Percentiles rank a stretch among this genome's conserved stretches.
Evolutionary conservation across 1,140 invertebrate species (phyloP).

Genomic region (Pemphigus obesinymphae): DNA sequence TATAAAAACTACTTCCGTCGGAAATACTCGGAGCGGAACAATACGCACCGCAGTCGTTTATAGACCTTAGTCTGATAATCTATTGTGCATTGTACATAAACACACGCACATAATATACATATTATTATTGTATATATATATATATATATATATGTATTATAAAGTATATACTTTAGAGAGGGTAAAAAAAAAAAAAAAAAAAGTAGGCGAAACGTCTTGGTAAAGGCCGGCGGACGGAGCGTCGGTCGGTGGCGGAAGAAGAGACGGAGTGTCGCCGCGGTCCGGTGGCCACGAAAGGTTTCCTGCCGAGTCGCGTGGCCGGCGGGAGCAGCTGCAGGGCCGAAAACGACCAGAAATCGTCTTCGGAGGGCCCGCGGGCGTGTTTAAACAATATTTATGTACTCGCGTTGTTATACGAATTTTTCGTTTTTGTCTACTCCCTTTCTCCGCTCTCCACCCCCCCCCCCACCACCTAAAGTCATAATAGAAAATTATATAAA

Average conservation of each 20-base stretch:
- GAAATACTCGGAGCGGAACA: slow-evolving; percentile 29
- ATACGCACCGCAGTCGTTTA: not conserved
- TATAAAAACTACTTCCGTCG: slow-evolving; percentile 21
- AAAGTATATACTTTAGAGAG: not conserved
- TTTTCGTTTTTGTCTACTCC: too few species aligned
- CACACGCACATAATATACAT: not conserved
- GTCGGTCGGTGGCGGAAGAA: too few species aligned
- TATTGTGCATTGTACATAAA: not conserved
- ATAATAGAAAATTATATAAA: too few species aligned
- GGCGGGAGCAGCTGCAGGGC: not conserved
- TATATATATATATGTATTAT: not conserved
- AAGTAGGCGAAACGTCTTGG: not conserved
- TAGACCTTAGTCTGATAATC: not conserved
- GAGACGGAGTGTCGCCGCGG: slow-evolving; percentile 11
- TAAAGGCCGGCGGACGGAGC: slow-evolving; percentile 16
- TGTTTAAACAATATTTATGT: not conserved
- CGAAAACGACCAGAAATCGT: slow-evolving; percentile 15
- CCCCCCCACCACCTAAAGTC: too few species aligned
- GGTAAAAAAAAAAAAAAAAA: too few species aligned
- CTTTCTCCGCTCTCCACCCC: too few species aligned
- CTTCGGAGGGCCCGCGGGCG: not conserved
- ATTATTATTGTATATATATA: not conserved
- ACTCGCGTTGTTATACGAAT: not conserved
- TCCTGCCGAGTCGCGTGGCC: slow-evolving; percentile 25
- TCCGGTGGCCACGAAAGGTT: slow-evolving; percentile 30